phyloP scores from a whole-genome alignment of 2,888 invertebrate genomes.

The Prosapia bicincta region DNA sequence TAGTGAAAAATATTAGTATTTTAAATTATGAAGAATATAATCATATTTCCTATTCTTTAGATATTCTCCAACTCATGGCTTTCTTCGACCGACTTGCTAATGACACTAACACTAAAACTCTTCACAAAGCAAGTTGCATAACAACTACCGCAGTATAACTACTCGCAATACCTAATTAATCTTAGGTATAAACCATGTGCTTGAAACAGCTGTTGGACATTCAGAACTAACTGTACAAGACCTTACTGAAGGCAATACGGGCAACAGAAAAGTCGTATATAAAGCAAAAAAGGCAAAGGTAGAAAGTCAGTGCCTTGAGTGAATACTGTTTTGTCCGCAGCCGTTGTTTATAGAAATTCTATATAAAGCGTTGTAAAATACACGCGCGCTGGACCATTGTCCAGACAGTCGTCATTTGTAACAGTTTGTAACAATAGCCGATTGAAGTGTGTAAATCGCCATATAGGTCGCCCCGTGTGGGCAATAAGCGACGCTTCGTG shows the following conservation, averaged over 20 bases:
- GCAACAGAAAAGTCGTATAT: not conserved
- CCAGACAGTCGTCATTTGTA: not conserved
- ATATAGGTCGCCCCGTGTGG: not conserved
- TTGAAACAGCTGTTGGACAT: not conserved
- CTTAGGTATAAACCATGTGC: not conserved
- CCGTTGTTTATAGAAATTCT: conserved; percentile 2
- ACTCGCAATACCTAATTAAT: not conserved
- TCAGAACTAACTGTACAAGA: not conserved
- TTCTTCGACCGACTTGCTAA: no score
- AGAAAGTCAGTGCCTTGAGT: not conserved
- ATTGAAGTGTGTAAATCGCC: not conserved
- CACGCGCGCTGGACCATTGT: not conserved
- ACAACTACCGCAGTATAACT: not conserved
- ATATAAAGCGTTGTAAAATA: not conserved
- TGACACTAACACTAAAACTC: no score
- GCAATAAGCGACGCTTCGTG: not conserved
- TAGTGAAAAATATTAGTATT: no score
- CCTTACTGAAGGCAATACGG: not conserved
- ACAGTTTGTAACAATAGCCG: not conserved
- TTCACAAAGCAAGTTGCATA: not conserved
- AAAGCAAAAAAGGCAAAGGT: not conserved
- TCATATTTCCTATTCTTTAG: no score
- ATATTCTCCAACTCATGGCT: no score
- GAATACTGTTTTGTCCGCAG: not conserved
- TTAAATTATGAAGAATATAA: no score